Base-by-base conservation (phyloP, 2,797 vertebrate genomes). In the Lepilemur septentrionalis region DNA sequence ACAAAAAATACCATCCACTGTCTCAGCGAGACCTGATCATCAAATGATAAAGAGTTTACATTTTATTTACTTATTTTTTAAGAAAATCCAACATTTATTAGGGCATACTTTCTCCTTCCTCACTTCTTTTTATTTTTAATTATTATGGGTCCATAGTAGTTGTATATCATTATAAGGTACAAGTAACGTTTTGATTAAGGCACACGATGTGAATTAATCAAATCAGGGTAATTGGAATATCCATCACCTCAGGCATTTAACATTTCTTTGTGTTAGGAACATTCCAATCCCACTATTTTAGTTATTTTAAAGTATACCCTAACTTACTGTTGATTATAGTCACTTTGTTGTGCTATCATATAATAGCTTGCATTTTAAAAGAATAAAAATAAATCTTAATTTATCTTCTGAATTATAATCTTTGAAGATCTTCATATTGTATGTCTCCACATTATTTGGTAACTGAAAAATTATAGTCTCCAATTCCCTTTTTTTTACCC, bases 361-460 rank as follows among this genome's bases (percentile, higher is more conserved):
- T 17, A 94, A 48, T 2, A 78, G 6, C 28, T 90, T 75, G 46
- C 5, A 52, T 23, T 79, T 70, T 65, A 92, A 59, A 95, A 15
- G 2, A 12, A 10, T 25, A 78, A 76, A 93, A 87, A 80, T 69
- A 72, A 23, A 83, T 23, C 9, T 89, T 52, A 61, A 80, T 92
- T 92, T 72, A 15, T 55, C 50, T 46, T 50, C 14, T 67, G 14
- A 41, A 25, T 35, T 81, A 75, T n/a, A 76, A 48, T 80, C 83
- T 83, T 18, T 75, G 15, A 94, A 81, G 1, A 65, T 65, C 15
- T 91, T 55, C 14, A n/a, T 80, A 85, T 23, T 89, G 32, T 38
- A 41, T 41, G 65, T 94, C 61, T 94, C 32, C 88, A 57, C 10
- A 94, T 69, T 57, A 95, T 70, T 94, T 85, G 72, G 55, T 32